Conservation (phyloP, 1,140 invertebrate genomes). For the Heliconius himera region DNA sequence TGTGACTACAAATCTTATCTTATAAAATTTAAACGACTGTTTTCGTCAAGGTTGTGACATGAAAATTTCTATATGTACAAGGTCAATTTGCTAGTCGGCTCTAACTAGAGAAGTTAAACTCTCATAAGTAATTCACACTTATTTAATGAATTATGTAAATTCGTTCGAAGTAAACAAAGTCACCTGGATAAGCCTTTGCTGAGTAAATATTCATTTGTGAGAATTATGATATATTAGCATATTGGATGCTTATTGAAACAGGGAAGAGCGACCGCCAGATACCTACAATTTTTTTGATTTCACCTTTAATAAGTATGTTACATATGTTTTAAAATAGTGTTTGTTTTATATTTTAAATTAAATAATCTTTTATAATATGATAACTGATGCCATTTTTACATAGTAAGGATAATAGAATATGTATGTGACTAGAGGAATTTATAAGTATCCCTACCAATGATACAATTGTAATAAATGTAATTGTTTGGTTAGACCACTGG, state of each 20-base stretch:
- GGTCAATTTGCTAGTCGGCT: constrained; percentile 49
- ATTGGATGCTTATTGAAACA: not conserved
- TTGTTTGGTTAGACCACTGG: too few relatives aligned
- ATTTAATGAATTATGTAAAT: not conserved
- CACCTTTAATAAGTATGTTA: too few relatives aligned
- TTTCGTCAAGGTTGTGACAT: constrained; percentile 36
- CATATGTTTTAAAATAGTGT: too few relatives aligned
- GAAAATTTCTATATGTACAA: constrained; percentile 54
- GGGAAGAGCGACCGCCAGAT: too few relatives aligned
- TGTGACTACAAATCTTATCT: not conserved
- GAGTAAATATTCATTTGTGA: not conserved
- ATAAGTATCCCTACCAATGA: too few relatives aligned
- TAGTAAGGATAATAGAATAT: too few relatives aligned
- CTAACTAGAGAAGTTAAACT: constrained; percentile 57
- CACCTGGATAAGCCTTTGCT: not conserved
- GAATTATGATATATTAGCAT: not conserved
- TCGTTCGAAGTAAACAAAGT: not conserved
- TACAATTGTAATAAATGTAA: too few relatives aligned
- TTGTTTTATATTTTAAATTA: too few relatives aligned
- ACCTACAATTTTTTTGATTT: too few relatives aligned
- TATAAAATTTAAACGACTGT: constrained; percentile 3
- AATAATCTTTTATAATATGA: too few relatives aligned
- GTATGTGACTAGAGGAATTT: too few relatives aligned
- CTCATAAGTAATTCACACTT: constrained; percentile 9
- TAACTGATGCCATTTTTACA: too few relatives aligned